Evolutionary conservation across 2,888 invertebrate species (phyloP).

Genomic region (Dascillus cervinus): DNA sequence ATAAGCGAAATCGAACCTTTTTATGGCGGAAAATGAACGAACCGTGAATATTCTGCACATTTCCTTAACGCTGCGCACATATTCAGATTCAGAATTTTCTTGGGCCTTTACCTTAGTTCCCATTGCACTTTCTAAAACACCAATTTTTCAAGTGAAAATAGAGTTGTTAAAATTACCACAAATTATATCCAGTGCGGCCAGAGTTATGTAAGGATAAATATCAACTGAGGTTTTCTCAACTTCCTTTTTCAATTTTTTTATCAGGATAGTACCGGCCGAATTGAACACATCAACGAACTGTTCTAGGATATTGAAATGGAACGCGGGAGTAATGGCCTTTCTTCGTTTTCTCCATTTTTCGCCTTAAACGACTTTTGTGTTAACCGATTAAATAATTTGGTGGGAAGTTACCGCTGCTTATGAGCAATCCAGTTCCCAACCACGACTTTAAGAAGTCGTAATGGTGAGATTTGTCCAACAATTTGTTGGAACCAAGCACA

Average conservation of each 20-base stretch:
- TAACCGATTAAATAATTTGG: background rate
- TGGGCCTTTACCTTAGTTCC: slow-evolving; percentile 70
- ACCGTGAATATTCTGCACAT: slow-evolving; percentile 29
- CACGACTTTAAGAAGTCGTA: slow-evolving; percentile 20
- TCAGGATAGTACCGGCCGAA: slow-evolving; percentile 51
- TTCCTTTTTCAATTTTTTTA: slow-evolving; percentile 44
- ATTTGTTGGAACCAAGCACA: slow-evolving; percentile 12
- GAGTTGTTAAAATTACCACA: slow-evolving; percentile 43
- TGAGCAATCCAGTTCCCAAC: slow-evolving; percentile 23
- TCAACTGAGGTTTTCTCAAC: slow-evolving; percentile 45
- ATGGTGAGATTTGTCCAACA: slow-evolving; percentile 17
- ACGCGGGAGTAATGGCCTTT: slow-evolving; percentile 68
- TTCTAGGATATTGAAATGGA: slow-evolving; percentile 70
- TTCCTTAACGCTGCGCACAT: slow-evolving; percentile 64
- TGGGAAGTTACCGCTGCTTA: slow-evolving; percentile 14
- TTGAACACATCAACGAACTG: slow-evolving; percentile 65
- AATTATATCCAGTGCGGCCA: slow-evolving; percentile 54
- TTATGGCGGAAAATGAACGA: slow-evolving; percentile 39
- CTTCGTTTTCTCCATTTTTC: slow-evolving; percentile 58
- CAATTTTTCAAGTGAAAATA: background rate
- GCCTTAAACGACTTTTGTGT: slow-evolving; percentile 26
- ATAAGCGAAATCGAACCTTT: slow-evolving; percentile 45
- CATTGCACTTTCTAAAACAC: slow-evolving; percentile 72
- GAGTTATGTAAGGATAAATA: slow-evolving; percentile 54
- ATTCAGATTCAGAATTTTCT: slow-evolving; percentile 57